Evolutionary conservation across 2,888 invertebrate genomes (phyloP).

Genomic region (Hirtodrosophila histrioides): DNA sequence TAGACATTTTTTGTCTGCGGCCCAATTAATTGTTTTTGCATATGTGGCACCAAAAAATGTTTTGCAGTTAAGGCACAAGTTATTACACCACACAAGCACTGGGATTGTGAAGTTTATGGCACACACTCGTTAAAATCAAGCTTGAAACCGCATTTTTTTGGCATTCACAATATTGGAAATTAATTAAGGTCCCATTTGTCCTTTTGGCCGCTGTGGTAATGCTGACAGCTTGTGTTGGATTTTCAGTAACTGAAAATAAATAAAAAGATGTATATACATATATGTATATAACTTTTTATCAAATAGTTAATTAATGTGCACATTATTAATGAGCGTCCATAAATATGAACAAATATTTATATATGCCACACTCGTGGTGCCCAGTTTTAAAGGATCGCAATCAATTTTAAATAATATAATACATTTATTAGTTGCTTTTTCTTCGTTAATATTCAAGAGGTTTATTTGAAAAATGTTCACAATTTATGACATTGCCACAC

Average conservation of each 20-base stretch:
- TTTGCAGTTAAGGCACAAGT: slow-evolving; percentile 59
- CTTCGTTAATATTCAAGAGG: no score
- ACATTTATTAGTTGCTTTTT: no score
- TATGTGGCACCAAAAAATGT: slow-evolving; percentile 40
- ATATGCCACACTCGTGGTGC: neutral
- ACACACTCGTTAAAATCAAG: slow-evolving; percentile 29
- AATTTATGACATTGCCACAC: no score
- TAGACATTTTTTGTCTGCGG: slow-evolving; percentile 29
- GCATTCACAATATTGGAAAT: slow-evolving; percentile 53
- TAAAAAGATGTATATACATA: no score
- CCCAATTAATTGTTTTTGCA: slow-evolving; percentile 59
- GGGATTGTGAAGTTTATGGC: slow-evolving; percentile 43
- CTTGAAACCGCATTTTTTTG: slow-evolving; percentile 14
- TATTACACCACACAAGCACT: slow-evolving; percentile 40
- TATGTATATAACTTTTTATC: neutral
- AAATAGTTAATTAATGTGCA: neutral
- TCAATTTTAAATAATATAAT: no score
- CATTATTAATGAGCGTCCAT: neutral
- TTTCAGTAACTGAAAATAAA: neutral
- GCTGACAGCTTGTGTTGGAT: slow-evolving; percentile 4
- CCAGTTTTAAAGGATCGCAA: neutral
- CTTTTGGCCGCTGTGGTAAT: neutral
- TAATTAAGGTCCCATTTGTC: slow-evolving; percentile 53
- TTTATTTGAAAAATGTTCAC: no score
- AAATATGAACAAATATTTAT: neutral